Evolutionary conservation across 2,797 vertebrate species (phyloP).

Genomic region (Scomberomorus guttatus): DNA sequence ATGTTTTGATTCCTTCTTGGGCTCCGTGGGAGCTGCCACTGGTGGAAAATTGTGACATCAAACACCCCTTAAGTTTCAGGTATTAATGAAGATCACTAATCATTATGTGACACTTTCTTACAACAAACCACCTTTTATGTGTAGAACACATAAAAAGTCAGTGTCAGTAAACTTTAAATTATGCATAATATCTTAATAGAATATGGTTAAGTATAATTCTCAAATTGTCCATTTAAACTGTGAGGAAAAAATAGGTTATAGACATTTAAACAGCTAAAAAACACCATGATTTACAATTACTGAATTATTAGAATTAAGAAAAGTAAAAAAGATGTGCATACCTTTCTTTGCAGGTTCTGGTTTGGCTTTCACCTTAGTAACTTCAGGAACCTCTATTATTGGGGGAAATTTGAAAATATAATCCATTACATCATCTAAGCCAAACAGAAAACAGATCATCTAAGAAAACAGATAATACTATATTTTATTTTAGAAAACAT

Average conservation of each 20-base stretch:
- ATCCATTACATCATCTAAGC: not conserved
- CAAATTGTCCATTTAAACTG: not conserved
- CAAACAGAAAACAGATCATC: not conserved
- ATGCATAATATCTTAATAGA: not conserved
- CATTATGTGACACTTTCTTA: not conserved
- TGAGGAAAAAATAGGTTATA: not conserved
- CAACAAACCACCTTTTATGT: not conserved
- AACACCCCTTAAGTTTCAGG: not conserved
- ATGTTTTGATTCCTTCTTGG: constrained; percentile 51
- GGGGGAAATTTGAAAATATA: not conserved
- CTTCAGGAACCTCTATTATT: constrained; percentile 33
- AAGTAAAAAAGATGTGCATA: constrained; percentile 10
- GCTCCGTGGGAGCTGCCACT: constrained; percentile 41
- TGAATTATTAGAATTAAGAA: no score
- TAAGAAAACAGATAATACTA: no score
- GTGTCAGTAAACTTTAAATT: not conserved
- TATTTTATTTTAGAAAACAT: no score
- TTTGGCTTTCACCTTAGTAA: constrained; percentile 53
- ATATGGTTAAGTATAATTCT: not conserved
- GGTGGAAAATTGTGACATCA: constrained; percentile 17
- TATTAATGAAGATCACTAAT: not conserved
- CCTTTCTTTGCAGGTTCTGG: constrained; percentile 55
- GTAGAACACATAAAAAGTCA: not conserved
- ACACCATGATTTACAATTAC: not conserved
- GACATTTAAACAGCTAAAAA: not conserved